A percentile compares a stretch with the other conserved stretches of the same genome.
Evolutionary conservation across 2,888 invertebrate genomes (phyloP).

Genomic region (Agrotis puta): DNA sequence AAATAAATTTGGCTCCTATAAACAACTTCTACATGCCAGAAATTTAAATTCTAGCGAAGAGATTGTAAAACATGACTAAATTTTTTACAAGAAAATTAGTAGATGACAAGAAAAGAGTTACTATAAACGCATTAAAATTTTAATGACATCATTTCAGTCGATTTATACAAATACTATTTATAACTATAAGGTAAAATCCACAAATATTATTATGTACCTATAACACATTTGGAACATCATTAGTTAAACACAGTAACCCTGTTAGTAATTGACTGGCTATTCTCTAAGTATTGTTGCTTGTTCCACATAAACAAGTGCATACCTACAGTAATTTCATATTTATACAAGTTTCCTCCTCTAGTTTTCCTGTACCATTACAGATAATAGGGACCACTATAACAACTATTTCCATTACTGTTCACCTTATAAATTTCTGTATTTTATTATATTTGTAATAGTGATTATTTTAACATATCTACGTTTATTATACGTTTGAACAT

Average conservation of each 20-base stretch:
- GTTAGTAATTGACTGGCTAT: constrained; percentile 47
- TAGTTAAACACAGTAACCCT: constrained; percentile 48
- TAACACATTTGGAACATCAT: constrained; percentile 40
- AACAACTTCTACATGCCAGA: neutral
- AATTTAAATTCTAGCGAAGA: neutral
- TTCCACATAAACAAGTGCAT: constrained; percentile 46
- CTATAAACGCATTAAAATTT: constrained; percentile 1
- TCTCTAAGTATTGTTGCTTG: constrained; percentile 44
- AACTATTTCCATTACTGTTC: constrained; percentile 52
- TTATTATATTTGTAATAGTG: neutral
- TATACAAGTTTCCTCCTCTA: constrained; percentile 46
- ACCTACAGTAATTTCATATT: constrained; percentile 47
- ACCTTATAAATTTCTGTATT: neutral
- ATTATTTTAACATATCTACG: neutral
- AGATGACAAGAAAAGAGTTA: neutral
- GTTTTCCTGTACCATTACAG: constrained; percentile 55
- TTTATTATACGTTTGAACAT: neutral
- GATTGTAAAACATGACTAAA: neutral
- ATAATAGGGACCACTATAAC: constrained; percentile 53
- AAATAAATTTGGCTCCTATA: neutral
- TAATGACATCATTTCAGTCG: constrained; percentile 25
- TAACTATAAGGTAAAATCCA: constrained; percentile 19
- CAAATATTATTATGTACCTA: constrained; percentile 5
- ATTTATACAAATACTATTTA: neutral
- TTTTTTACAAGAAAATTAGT: neutral